phyloP scores from a whole-genome alignment of 2,797 vertebrate species.

The Xenopus petersii region DNA sequence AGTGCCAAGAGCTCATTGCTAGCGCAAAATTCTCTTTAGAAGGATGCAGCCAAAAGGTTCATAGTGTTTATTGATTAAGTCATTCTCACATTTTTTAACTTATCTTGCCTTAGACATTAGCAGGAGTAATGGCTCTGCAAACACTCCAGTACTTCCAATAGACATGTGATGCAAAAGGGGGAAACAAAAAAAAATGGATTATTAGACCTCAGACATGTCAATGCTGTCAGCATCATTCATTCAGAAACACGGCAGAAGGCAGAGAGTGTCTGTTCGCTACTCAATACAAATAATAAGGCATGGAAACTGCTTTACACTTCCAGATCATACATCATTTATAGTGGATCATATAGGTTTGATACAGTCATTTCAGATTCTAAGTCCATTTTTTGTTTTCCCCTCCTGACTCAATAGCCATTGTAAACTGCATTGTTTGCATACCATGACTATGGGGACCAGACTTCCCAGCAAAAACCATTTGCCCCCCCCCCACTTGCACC shows the following conservation, averaged over 20 bases:
- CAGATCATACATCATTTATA: no score
- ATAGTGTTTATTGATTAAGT: slow-evolving; percentile 46
- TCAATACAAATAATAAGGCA: no score
- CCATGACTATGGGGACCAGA: no score
- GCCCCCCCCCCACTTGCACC: no score
- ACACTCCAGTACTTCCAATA: slow-evolving; percentile 23
- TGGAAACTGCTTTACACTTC: no score
- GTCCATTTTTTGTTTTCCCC: no score
- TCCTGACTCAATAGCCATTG: no score
- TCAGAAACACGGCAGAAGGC: neutral
- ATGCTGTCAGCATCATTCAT: slow-evolving; percentile 28
- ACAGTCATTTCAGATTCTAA: no score
- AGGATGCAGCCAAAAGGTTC: slow-evolving; percentile 33
- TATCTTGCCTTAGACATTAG: slow-evolving; percentile 43
- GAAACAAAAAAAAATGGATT: slow-evolving; percentile 21
- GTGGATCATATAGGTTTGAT: no score
- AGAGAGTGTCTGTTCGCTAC: no score
- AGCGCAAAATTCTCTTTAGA: slow-evolving; percentile 26
- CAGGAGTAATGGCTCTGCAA: slow-evolving; percentile 21
- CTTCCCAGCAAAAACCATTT: no score
- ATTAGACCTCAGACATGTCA: slow-evolving; percentile 9
- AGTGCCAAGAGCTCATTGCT: slow-evolving; percentile 23
- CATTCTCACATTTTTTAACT: slow-evolving; percentile 45
- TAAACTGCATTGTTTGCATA: no score
- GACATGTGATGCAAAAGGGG: slow-evolving; percentile 14